Evolutionary conservation across 2,113 vertebrate species (phyloP).

Genomic region (Gnathonemus echidnorhynchus): DNA sequence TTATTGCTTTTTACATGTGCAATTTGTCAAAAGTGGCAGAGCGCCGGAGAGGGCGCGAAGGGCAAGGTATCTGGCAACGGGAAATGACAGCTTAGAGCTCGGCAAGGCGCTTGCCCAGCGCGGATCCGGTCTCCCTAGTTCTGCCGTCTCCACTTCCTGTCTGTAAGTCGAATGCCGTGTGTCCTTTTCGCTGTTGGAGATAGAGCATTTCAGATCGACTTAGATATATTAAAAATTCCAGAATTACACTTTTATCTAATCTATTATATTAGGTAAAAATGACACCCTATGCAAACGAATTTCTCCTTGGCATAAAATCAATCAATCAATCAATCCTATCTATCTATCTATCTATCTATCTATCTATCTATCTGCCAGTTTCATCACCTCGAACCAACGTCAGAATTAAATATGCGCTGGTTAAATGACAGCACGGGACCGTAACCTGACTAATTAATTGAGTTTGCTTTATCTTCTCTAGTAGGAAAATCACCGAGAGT

Average conservation of each 20-base stretch:
- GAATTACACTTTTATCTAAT: background rate
- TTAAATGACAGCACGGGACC: background rate
- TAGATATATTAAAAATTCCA: background rate
- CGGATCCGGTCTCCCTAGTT: conserved; percentile 15
- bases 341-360: background rate
- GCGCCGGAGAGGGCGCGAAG: conserved; percentile 33
- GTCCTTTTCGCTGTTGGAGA: too few species aligned
- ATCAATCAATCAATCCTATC: too few species aligned
- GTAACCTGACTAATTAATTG: background rate
- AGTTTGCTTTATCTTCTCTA: background rate
- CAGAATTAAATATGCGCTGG: background rate
- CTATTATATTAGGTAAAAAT: background rate
- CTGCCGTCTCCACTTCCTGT: background rate
- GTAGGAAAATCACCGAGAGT: conserved; percentile 11
- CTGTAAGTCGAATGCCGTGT: background rate
- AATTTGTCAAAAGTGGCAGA: conserved; percentile 57
- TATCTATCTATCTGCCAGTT: background rate
- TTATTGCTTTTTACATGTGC: conserved; percentile 51
- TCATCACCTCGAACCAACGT: background rate
- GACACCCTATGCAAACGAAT: background rate
- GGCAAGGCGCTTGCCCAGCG: conserved; percentile 19
- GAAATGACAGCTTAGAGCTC: conserved; percentile 30
- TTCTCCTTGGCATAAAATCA: background rate
- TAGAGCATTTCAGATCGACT: background rate
- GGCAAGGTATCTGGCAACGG: conserved; percentile 30